A percentile compares a stretch with the other conserved stretches of the same genome.
Conservation (phyloP, 2,797 vertebrate genomes). For the Furcifer pardalis region DNA sequence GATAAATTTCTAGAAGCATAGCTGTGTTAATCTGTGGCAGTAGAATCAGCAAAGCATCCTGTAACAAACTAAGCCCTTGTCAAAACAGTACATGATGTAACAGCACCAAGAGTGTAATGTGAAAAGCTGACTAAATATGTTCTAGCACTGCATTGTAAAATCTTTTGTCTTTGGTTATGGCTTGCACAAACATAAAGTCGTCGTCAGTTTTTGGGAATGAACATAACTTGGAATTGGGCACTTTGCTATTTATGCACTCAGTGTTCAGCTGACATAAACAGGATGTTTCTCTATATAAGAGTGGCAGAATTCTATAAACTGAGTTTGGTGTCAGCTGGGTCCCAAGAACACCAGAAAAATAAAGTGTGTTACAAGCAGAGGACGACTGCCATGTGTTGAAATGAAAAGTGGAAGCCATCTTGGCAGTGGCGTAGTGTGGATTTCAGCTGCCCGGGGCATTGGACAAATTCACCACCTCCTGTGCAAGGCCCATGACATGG, state of each 20-base stretch:
- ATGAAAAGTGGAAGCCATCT: background rate
- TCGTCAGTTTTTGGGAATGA: background rate
- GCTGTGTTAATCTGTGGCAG: background rate
- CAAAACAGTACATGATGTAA: background rate
- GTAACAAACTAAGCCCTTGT: background rate
- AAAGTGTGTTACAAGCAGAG: background rate
- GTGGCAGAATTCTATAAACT: background rate
- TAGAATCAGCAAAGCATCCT: background rate
- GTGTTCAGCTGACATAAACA: background rate
- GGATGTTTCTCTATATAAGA: background rate
- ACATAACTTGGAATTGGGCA: background rate
- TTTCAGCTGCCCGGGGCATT: too few species aligned
- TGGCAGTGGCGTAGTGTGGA: too few species aligned
- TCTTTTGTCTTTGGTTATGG: too few species aligned
- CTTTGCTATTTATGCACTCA: background rate
- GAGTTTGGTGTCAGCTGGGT: too few species aligned
- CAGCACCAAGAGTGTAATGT: background rate
- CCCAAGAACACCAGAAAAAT: background rate
- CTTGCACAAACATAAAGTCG: too few species aligned
- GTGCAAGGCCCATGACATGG: too few species aligned
- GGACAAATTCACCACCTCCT: too few species aligned
- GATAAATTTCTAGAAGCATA: background rate
- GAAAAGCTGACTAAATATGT: background rate
- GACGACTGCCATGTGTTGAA: background rate
- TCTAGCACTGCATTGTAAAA: background rate